Base-by-base conservation (phyloP, 2,113 vertebrate species). In the Neomonachus schauinslandi region DNA sequence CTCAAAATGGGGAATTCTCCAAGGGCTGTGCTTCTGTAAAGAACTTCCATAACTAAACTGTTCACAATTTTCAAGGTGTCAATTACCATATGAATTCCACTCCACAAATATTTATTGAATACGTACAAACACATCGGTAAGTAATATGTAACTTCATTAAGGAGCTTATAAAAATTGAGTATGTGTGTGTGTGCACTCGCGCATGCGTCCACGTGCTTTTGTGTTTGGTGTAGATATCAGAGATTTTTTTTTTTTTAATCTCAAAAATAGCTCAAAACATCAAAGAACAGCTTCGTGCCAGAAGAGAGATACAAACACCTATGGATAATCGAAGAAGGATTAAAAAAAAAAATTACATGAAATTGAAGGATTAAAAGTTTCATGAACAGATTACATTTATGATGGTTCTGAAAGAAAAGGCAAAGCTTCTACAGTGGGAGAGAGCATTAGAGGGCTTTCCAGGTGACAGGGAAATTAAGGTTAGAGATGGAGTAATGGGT, bases 71-170 rank as follows among this genome's bases (percentile, higher is more conserved):
- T 91, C 36, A 92, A 95, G 65, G 31, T 55, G 33, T 72, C 59
- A 55, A 81, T 72, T 91, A 49, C 19, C 63, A 71, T 51, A 59
- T 36, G 42, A 57, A 96, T 83, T 89, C 55, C 28, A 51, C 36
- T 94, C 57, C 91, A 57, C 16, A 83, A 77, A 61, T 92, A 90
- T 61, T 94, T 85, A 82, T 57, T 53, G 39, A 95, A 76, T 72
- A 74, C 0, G 46, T 89, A 55, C 7, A 81, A 81, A 69, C 59
- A 63, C 67, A 67, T 24, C 7, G 5, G 28, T 83, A 91, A 94
- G 7, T 28, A 88, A 80, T 13, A 82, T 67, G n/a, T 49, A 82
- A 95, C 42, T 94, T 93, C 49, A 92, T 39, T 91, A 77, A 61
- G 15, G 26, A 63, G 16, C 31, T 96, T 94, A 85, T 79, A 72